Percentiles rank a stretch among this genome's conserved stretches.
Conservation (phyloP, 2,888 invertebrate genomes). For the Andricus curvator region DNA sequence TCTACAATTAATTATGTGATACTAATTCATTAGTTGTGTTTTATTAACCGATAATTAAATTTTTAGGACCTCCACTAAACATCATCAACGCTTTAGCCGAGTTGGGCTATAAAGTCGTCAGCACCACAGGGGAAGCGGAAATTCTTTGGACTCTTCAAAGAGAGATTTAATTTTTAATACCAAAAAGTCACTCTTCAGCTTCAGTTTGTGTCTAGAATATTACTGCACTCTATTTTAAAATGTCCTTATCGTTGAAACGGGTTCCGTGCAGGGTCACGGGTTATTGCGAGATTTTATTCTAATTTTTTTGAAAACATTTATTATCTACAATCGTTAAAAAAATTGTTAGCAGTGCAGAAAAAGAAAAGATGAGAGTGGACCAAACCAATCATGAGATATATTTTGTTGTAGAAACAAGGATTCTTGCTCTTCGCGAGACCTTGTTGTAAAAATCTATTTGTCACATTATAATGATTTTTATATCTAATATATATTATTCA, state of each 20-base stretch:
- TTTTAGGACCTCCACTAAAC: conserved; percentile 82
- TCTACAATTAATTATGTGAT: too few relatives aligned
- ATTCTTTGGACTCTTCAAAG: conserved; percentile 91
- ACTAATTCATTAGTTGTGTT: background rate
- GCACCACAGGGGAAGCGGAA: conserved; percentile 89
- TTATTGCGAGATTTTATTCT: background rate
- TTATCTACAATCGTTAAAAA: conserved; percentile 43
- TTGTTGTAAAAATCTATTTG: background rate
- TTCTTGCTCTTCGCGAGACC: conserved; percentile 31
- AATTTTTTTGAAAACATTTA: background rate
- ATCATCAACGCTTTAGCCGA: conserved; percentile 88
- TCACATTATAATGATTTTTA: conserved; percentile 21
- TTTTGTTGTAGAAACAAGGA: conserved; percentile 36
- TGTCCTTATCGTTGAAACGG: background rate
- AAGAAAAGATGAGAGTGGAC: conserved; percentile 28
- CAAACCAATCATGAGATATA: conserved; percentile 41
- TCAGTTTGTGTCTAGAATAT: conserved; percentile 39
- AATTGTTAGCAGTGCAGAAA: conserved; percentile 22
- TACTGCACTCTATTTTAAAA: conserved; percentile 3
- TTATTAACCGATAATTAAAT: conserved; percentile 47
- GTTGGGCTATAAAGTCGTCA: conserved; percentile 88
- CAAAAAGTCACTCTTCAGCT: background rate
- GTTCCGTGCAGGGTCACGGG: background rate
- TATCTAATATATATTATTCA: background rate
- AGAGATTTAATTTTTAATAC: conserved; percentile 83